phyloP scores from a whole-genome alignment of 2,113 vertebrate species.

The Passer montanus region DNA sequence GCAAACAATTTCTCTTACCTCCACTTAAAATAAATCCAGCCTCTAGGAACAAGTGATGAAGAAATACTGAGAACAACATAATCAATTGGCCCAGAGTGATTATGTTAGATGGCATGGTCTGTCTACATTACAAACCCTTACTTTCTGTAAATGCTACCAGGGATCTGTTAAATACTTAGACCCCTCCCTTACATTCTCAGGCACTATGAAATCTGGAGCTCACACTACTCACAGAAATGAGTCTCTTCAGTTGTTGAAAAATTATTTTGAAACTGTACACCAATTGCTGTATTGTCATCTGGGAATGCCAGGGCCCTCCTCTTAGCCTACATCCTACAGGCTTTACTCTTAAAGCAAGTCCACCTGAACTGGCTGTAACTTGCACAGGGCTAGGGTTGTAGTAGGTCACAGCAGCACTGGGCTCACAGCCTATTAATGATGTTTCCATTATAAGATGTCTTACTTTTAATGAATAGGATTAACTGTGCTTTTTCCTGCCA shows the following conservation, averaged over 20 bases:
- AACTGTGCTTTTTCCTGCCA: background rate
- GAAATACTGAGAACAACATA: background rate
- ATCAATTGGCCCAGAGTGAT: background rate
- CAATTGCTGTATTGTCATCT: background rate
- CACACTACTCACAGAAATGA: background rate
- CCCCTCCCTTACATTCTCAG: background rate
- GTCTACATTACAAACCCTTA: background rate
- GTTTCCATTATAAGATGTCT: background rate
- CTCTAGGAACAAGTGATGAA: background rate
- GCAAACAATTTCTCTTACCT: background rate
- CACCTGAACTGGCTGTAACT: background rate
- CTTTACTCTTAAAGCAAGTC: background rate
- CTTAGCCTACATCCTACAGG: background rate
- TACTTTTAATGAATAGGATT: background rate
- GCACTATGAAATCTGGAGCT: background rate
- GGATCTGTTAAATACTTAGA: background rate
- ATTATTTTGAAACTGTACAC: background rate
- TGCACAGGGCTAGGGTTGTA: background rate
- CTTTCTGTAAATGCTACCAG: background rate
- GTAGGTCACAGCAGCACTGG: background rate
- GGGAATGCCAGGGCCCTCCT: background rate
- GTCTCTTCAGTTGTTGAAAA: background rate
- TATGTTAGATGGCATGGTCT: background rate
- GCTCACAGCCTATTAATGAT: background rate
- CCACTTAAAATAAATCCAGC: background rate